Evolutionary conservation across 2,797 vertebrate genomes (phyloP), one percentile per base, ranked within the genome.

Genomic region (Paratrypauchen microcephalus): DNA sequence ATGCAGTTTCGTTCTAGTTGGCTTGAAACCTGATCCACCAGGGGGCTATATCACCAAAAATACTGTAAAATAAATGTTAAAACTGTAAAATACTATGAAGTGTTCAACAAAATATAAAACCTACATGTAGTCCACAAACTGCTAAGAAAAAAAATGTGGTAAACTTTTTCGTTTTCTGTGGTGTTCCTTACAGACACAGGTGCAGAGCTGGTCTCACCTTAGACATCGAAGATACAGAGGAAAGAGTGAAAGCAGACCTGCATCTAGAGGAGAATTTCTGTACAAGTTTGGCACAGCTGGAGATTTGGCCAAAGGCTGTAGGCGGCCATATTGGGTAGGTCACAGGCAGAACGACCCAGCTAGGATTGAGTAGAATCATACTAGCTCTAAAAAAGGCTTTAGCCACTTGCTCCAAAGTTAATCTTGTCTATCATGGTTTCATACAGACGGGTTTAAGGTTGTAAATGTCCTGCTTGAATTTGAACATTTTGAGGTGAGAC

Each of bases 201-300:
- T 83, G 78, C 82, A 80, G 85, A 87, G 86, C 87, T 88, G 80
- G 71, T 23, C 78, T 87, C 83, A 69, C 75, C 48, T 69, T 58
- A 72, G 80, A 85, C 74, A 65, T 74, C 39, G 48, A 61, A 66
- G 62, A 73, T 41, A 30, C 64, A 50, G 13, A n/a, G 61, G 58
- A 47, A 78, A 61, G 65, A 24, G 52, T 66, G 83, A 87, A 79
- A n/a, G 69, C 83, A 82, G 86, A 87, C 86, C 81, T 13, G 80
- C 82, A 84, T 70, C 80, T 82, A 81, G 75, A 80, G 76, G 69
- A n/a, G 59, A 73, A 70, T 80, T 74, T 83, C 83, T 86, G 77
- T 80, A 87, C 88, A 86, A 80, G 69, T 83, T 65, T 83, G 90
- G 89, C 89, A 91, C 87, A 89, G 88, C 86, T 89, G 86, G 83